A percentile compares a stretch with the other conserved stretches of the same genome.
Evolutionary conservation across 2,888 invertebrate genomes (phyloP).

Genomic region (Allophyes oxyacanthae): DNA sequence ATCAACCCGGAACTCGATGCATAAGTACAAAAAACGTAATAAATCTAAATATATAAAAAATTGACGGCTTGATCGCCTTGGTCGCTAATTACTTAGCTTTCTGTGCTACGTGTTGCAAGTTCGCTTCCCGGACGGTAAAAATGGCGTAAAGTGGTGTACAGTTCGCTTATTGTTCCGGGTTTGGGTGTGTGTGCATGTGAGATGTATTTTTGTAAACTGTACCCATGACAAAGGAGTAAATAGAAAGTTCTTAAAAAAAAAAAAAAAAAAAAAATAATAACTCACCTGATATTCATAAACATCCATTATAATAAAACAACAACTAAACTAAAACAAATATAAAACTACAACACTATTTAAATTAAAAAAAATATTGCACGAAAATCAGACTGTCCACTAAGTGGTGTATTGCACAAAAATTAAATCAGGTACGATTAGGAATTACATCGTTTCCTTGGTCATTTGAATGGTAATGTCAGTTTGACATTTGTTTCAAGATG

Average conservation of each 20-base stretch:
- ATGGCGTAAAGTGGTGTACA: too few relatives aligned
- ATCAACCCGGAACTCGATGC: too few relatives aligned
- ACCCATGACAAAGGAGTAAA: too few relatives aligned
- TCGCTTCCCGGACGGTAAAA: too few relatives aligned
- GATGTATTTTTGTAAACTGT: too few relatives aligned
- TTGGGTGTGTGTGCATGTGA: too few relatives aligned
- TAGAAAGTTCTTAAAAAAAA: not conserved
- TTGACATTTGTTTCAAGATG: slow-evolving; percentile 57
- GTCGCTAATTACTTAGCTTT: too few relatives aligned
- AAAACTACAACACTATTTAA: slow-evolving; percentile 59
- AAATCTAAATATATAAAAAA: too few relatives aligned
- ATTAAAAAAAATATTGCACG: slow-evolving; percentile 77
- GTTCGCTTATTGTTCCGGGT: too few relatives aligned
- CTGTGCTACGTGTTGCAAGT: too few relatives aligned
- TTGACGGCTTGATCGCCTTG: too few relatives aligned
- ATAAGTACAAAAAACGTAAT: too few relatives aligned
- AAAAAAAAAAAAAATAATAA: slow-evolving; percentile 24
- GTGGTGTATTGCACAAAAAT: slow-evolving; percentile 79
- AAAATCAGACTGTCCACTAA: slow-evolving; percentile 81
- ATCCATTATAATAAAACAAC: slow-evolving; percentile 76
- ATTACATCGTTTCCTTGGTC: slow-evolving; percentile 53
- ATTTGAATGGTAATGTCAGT: slow-evolving; percentile 52
- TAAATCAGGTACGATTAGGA: slow-evolving; percentile 72
- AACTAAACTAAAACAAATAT: slow-evolving; percentile 48
- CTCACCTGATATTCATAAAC: slow-evolving; percentile 85